Percentiles rank a stretch among this genome's conserved stretches.
phyloP scores from a whole-genome alignment of 1,140 invertebrate genomes.

The Dendroctonus ponderosae region DNA sequence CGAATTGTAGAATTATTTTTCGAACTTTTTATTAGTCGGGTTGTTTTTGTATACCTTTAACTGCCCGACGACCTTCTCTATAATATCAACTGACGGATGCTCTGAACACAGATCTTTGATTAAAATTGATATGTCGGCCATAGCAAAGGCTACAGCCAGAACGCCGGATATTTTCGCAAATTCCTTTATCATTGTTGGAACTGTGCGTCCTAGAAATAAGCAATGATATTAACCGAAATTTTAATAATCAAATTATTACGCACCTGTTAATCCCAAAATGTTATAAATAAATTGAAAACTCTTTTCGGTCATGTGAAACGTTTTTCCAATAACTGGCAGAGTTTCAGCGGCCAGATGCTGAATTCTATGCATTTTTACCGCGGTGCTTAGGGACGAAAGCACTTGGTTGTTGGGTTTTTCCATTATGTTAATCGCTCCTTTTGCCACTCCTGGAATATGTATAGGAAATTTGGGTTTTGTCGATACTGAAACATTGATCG shows the following conservation, averaged over 20 bases:
- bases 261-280: slow-evolving; percentile 34
- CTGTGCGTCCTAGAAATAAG: slow-evolving; percentile 18
- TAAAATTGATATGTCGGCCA: slow-evolving; percentile 31
- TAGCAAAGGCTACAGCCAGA: slow-evolving; percentile 31
- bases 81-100: slow-evolving; percentile 33
- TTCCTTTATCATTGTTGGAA: slow-evolving; percentile 23
- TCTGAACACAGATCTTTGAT: slow-evolving; percentile 35
- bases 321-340: slow-evolving; percentile 34
- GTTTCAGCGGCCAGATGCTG: slow-evolving; percentile 31
- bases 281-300: slow-evolving; percentile 35
- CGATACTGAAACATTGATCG: neutral
- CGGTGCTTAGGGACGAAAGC: slow-evolving; percentile 27
- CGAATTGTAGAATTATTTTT: neutral
- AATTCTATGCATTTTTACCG: slow-evolving; percentile 32
- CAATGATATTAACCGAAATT: neutral
- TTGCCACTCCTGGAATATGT: slow-evolving; percentile 31
- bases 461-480: neutral
- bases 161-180: slow-evolving; percentile 32
- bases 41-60: slow-evolving; percentile 17
- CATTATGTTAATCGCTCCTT: slow-evolving; percentile 34
- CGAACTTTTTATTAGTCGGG: neutral
- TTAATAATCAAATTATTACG: slow-evolving; percentile 1
- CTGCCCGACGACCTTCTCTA: slow-evolving; percentile 24
- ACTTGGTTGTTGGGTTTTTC: slow-evolving; percentile 32
- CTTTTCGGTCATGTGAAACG: slow-evolving; percentile 36